phyloP scores from a whole-genome alignment of 2,113 vertebrate species.

The Podilymbus podiceps region DNA sequence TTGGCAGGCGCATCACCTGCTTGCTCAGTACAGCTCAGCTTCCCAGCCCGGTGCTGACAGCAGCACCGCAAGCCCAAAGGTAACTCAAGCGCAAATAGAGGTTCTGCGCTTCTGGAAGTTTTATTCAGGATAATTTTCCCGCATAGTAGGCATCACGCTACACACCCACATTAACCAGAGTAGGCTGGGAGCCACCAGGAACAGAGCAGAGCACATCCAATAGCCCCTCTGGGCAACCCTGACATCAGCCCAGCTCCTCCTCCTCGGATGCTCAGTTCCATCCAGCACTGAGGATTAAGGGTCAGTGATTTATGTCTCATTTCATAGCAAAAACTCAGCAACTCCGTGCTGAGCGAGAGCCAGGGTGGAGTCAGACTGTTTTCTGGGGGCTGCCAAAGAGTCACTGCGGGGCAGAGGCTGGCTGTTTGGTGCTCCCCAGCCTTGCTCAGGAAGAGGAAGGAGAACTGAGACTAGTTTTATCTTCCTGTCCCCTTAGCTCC shows the following conservation, averaged over 20 bases:
- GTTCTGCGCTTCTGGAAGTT: not conserved
- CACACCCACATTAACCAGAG: not conserved
- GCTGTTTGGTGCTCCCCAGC: not conserved
- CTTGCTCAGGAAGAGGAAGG: not conserved
- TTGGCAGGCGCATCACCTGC: not conserved
- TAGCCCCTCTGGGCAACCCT: not conserved
- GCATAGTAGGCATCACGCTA: not conserved
- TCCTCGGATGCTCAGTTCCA: not conserved
- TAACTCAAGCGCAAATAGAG: not conserved
- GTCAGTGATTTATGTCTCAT: not conserved
- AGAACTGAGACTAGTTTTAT: not conserved
- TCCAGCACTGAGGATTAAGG: not conserved
- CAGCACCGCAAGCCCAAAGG: not conserved
- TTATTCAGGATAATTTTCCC: not conserved
- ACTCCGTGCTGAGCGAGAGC: not conserved
- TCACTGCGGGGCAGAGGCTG: not conserved
- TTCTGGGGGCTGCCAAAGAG: not conserved
- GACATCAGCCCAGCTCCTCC: not conserved
- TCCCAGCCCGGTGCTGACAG: not conserved
- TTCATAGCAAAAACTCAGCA: slow-evolving; percentile 6
- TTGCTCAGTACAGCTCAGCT: not conserved
- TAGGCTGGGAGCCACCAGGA: not conserved
- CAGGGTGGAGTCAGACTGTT: not conserved
- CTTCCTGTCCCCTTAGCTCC: not conserved
- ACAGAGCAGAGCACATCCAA: not conserved